phyloP scores from a whole-genome alignment of 2,888 invertebrate species.

The Hypolimnas misippus region DNA sequence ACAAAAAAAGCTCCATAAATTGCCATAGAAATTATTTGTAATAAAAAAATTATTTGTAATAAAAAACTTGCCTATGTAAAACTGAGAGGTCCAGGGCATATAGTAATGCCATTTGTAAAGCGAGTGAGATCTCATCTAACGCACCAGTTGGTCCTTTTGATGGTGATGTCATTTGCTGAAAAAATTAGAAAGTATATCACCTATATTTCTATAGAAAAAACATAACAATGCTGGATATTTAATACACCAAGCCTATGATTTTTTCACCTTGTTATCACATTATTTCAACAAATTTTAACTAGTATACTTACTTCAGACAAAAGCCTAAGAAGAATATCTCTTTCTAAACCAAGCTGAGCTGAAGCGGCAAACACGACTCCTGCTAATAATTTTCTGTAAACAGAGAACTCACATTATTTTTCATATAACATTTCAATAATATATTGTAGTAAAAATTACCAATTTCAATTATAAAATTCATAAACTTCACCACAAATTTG shows the following conservation, averaged over 20 bases:
- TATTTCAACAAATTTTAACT: too few species aligned
- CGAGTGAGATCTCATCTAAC: conserved; percentile 90
- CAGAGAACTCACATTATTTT: background rate
- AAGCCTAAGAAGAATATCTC: conserved; percentile 87
- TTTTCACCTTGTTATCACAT: too few species aligned
- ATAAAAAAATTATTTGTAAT: background rate
- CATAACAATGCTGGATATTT: too few species aligned
- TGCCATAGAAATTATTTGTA: background rate
- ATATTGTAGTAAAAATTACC: background rate
- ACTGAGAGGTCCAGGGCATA: conserved; percentile 93
- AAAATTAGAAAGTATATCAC: conserved; percentile 7
- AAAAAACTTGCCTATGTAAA: conserved; percentile 79
- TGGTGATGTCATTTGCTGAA: conserved; percentile 69
- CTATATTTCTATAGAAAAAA: background rate
- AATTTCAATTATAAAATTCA: too few species aligned
- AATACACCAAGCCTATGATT: background rate
- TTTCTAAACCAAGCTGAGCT: conserved; percentile 85
- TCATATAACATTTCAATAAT: background rate
- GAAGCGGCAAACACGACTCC: conserved; percentile 74
- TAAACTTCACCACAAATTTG: background rate
- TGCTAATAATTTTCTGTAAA: conserved; percentile 67
- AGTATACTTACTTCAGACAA: conserved; percentile 72
- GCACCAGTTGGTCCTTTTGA: conserved; percentile 85
- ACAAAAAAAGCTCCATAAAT: too few species aligned
- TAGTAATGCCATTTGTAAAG: conserved; percentile 91